A percentile compares a stretch with the other conserved stretches of the same genome.
Evolutionary conservation across 2,113 vertebrate species (phyloP).

Genomic region (Trematomus loennbergii): DNA sequence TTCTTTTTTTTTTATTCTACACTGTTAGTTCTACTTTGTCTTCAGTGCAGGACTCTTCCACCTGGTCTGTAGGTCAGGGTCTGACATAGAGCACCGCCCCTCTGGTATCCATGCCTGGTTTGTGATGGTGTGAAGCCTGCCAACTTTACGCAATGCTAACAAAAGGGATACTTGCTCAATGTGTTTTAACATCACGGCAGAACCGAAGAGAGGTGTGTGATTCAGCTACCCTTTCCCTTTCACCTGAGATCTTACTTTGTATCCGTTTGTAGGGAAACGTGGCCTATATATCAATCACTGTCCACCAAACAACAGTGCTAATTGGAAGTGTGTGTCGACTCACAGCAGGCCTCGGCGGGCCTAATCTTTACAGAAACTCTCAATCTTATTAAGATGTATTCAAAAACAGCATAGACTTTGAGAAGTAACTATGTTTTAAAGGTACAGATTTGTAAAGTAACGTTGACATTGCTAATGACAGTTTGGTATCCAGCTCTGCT

Average conservation of each 20-base stretch:
- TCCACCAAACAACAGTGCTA: constrained; percentile 36
- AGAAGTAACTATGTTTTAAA: rapidly evolving
- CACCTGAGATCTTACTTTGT: not conserved
- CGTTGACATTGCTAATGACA: not conserved
- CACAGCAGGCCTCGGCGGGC: constrained; percentile 11
- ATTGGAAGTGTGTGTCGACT: constrained; percentile 32
- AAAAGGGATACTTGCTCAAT: constrained; percentile 38
- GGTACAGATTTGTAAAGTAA: not conserved
- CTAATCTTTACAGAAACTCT: not conserved
- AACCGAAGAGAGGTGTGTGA: not conserved
- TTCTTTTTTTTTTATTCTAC: no score
- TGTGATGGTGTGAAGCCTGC: constrained; percentile 68
- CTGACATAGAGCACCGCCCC: constrained; percentile 72
- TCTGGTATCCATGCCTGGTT: constrained; percentile 63
- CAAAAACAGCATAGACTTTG: rapidly evolving
- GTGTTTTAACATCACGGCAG: not conserved
- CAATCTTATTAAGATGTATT: not conserved
- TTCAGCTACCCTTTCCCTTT: not conserved
- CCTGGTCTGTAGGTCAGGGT: not conserved
- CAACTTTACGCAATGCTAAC: constrained; percentile 50
- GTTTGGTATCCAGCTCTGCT: constrained; percentile 24
- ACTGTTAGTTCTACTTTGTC: no score
- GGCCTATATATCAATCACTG: constrained; percentile 70
- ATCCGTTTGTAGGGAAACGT: constrained; percentile 22
- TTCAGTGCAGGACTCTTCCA: no score